Evolutionary conservation across 2,113 vertebrate genomes (phyloP).

Genomic region (Dissostichus mawsoni): DNA sequence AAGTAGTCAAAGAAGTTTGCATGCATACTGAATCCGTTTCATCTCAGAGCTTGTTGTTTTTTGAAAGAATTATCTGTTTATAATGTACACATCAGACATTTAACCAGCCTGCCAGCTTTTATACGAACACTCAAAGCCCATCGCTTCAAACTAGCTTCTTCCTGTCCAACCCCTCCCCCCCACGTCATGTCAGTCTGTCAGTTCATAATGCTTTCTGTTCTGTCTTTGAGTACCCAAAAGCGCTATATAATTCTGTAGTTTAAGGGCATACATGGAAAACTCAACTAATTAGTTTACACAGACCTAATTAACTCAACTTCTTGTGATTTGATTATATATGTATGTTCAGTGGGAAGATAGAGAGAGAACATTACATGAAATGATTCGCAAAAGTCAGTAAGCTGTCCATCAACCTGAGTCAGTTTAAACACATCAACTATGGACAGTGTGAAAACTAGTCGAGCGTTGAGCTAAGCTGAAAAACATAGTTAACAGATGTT

Average conservation of each 20-base stretch:
- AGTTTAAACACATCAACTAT: neutral
- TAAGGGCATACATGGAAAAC: neutral
- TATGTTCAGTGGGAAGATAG: neutral
- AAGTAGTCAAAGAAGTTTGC: neutral
- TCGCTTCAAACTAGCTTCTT: too few species aligned
- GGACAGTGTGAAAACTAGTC: neutral
- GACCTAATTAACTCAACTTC: neutral
- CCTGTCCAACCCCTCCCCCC: too few species aligned
- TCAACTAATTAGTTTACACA: neutral
- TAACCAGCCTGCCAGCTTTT: too few species aligned
- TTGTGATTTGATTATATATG: neutral
- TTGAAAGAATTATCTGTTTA: neutral
- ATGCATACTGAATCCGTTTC: neutral
- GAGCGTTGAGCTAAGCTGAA: neutral
- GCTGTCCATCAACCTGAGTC: neutral
- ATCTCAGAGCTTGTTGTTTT: neutral
- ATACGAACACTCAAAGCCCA: too few species aligned
- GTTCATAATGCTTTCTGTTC: too few species aligned
- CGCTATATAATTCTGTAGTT: neutral
- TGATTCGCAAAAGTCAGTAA: neutral
- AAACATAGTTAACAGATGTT: neutral
- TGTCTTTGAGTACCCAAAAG: neutral
- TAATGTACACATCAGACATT: too few species aligned
- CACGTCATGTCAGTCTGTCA: too few species aligned
- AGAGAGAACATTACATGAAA: too few species aligned